Percentiles rank a stretch among this genome's conserved stretches.
These are phyloP conservation scores for Halotydeus destructor DNA, from an alignment of 1,140 invertebrate species.

Conservation along the genomic window DNA sequence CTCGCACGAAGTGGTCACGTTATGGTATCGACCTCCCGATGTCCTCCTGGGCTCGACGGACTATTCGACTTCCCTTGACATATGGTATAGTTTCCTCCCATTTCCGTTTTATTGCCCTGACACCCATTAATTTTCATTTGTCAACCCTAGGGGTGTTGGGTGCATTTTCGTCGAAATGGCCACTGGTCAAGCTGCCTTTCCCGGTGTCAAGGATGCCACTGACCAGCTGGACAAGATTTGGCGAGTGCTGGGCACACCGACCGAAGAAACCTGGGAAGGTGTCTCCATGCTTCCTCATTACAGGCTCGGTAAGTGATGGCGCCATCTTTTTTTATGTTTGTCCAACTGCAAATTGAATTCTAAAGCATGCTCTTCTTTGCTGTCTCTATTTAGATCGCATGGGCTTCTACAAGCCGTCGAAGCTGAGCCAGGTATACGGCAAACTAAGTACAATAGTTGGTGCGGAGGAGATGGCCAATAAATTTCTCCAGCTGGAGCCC, in stretches of 20 bases:
- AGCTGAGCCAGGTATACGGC: conserved; percentile 64
- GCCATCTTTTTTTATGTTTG: not conserved
- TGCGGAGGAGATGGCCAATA: conserved; percentile 62
- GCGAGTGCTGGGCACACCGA: conserved; percentile 34
- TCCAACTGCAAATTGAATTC: not conserved
- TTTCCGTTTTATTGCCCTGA: conserved; percentile 2
- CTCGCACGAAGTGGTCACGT: conserved; percentile 49
- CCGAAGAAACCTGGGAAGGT: conserved; percentile 35
- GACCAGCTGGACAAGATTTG: conserved; percentile 44
- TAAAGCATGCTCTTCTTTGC: conserved; percentile 1
- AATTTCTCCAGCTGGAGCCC: conserved; percentile 70
- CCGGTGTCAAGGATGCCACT: conserved; percentile 37
- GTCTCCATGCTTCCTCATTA: conserved; percentile 66
- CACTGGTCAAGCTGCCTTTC: conserved; percentile 41
- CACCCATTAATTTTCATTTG: not conserved
- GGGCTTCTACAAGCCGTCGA: conserved; percentile 47
- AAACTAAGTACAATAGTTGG: conserved; percentile 61
- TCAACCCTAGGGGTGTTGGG: conserved; percentile 33
- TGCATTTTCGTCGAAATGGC: conserved; percentile 52
- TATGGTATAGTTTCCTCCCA: conserved; percentile 29
- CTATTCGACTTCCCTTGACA: conserved; percentile 47
- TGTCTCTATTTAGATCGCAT: conserved; percentile 36
- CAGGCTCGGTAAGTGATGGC: conserved; percentile 28
- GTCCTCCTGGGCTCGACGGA: conserved; percentile 43
- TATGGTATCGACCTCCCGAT: conserved; percentile 43